Percentiles rank a stretch among this genome's conserved stretches.
Evolutionary conservation across 2,113 vertebrate species (phyloP).

Genomic region (Tylochromis polylepis): DNA sequence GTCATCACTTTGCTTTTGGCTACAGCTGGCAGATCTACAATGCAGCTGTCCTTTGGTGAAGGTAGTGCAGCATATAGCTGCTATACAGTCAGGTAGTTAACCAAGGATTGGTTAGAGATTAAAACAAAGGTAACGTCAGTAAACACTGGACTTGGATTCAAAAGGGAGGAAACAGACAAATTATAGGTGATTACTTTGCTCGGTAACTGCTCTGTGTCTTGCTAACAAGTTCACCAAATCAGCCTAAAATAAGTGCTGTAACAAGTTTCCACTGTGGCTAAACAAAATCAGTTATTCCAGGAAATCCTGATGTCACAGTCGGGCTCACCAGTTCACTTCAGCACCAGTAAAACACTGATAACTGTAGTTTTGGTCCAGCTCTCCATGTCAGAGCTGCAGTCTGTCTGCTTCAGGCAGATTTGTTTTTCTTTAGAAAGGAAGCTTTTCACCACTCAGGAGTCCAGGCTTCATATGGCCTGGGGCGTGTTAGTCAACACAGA

Average conservation of each 20-base stretch:
- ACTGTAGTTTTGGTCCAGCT: not conserved
- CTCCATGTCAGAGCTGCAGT: not conserved
- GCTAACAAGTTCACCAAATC: not conserved
- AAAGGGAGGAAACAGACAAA: not conserved
- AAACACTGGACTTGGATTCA: not conserved
- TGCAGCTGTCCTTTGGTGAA: not conserved
- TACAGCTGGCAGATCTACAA: not conserved
- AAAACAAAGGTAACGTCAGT: not conserved
- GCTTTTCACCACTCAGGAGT: not conserved
- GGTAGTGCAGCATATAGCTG: accelerated
- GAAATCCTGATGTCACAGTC: not conserved
- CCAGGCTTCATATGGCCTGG: not conserved
- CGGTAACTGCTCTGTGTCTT: not conserved
- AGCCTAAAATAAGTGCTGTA: not conserved
- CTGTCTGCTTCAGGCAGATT: not conserved
- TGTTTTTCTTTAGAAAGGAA: not conserved
- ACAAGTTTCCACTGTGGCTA: not conserved
- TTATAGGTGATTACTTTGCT: not conserved
- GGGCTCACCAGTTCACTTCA: not conserved
- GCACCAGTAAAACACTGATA: not conserved
- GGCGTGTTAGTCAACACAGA: not conserved
- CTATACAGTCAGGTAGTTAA: not conserved
- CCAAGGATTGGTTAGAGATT: not conserved
- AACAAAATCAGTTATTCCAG: not conserved
- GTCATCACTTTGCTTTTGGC: not conserved